phyloP scores from a whole-genome alignment of 2,797 vertebrate species.

The Spinus pinus region DNA sequence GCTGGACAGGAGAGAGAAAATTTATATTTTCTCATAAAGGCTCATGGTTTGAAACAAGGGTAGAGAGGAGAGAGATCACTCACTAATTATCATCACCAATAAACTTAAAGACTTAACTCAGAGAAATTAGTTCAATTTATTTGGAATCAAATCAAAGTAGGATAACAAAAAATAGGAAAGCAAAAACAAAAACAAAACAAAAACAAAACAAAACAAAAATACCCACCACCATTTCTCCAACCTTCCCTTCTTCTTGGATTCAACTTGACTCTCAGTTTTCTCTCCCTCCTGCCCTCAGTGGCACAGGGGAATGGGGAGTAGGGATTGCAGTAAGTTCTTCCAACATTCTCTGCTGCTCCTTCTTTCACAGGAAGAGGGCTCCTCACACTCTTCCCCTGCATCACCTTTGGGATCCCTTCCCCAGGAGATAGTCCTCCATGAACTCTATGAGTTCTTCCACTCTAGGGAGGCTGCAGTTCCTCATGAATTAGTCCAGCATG shows the following conservation, averaged over 20 bases:
- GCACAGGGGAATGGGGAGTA: rapidly evolving
- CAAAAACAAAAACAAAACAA: neutral
- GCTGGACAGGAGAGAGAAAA: neutral
- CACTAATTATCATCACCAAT: neutral
- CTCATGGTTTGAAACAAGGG: neutral
- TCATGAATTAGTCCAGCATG: neutral
- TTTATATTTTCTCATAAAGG: neutral
- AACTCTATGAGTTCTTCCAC: neutral
- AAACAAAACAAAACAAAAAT: no score
- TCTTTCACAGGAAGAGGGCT: neutral
- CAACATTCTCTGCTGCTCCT: neutral
- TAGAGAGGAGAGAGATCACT: neutral
- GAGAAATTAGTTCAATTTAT: neutral
- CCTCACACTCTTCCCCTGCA: neutral
- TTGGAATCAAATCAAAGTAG: neutral
- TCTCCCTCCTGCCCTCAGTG: neutral
- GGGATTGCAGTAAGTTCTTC: no score
- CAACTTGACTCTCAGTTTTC: rapidly evolving
- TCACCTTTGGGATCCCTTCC: rapidly evolving
- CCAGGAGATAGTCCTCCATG: neutral
- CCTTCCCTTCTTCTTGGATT: neutral
- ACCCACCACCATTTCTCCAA: neutral
- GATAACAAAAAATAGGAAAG: neutral
- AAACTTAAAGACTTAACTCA: neutral
- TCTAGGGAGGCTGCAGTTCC: neutral